Evolutionary conservation across 2,797 vertebrate genomes (phyloP).

Genomic region (Hapalemur alaotrensis): DNA sequence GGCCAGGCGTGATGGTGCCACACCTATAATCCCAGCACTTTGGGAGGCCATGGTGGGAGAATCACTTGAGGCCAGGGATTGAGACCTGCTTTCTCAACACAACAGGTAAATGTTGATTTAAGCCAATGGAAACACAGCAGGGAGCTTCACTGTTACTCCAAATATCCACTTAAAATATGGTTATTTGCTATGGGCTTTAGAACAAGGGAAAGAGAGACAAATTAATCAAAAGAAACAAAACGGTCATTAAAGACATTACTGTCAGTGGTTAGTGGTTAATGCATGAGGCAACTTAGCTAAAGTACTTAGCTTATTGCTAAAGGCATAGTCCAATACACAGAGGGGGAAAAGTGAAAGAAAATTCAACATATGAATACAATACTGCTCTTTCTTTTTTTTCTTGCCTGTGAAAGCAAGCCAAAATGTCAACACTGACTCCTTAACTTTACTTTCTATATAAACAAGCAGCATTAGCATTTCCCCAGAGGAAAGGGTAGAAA

Average conservation of each 20-base stretch:
- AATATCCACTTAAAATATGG: conserved; percentile 46
- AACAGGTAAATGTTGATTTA: conserved; percentile 36
- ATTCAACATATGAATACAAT: not conserved
- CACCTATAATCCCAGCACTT: not conserved
- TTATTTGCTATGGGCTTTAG: not conserved
- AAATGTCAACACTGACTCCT: conserved; percentile 39
- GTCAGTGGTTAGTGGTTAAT: not conserved
- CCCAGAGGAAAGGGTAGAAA: conserved; percentile 23
- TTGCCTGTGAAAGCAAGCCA: conserved; percentile 27
- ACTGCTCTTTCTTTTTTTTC: not conserved
- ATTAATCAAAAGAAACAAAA: conserved; percentile 20
- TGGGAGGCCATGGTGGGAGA: not conserved
- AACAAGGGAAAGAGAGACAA: conserved; percentile 48
- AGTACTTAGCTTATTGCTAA: not conserved
- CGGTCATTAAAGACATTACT: not conserved
- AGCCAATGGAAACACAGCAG: not conserved
- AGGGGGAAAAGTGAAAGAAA: not conserved
- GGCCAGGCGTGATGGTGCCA: not conserved
- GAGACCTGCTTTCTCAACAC: not conserved
- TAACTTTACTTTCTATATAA: conserved; percentile 44
- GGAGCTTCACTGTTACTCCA: conserved; percentile 44
- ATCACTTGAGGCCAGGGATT: not conserved
- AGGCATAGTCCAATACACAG: not conserved
- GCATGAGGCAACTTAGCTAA: not conserved
- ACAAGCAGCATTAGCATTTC: conserved; percentile 52